A percentile compares a stretch with the other conserved stretches of the same genome.
These are phyloP conservation scores for Salvelinus namaycush DNA, from an alignment of 2,113 vertebrate species.

Conservation along the genomic window DNA sequence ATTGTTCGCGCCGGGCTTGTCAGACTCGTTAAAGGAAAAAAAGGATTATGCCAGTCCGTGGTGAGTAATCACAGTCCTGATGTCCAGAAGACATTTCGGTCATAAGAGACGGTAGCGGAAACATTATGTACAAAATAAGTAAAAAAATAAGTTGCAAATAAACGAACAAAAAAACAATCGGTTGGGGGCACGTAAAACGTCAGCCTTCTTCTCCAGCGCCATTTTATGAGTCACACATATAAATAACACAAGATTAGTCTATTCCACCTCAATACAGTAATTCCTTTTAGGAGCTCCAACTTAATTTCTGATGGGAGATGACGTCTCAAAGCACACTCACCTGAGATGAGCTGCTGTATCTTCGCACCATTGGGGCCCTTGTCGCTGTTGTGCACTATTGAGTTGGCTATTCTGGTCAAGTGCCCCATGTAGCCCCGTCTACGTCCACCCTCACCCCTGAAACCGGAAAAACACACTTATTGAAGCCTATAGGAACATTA, in stretches of 20 bases:
- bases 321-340: constrained; percentile 58
- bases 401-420: constrained; percentile 96
- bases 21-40: too few species aligned
- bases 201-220: too few species aligned
- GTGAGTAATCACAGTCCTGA: too few species aligned
- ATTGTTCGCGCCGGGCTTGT: too few species aligned
- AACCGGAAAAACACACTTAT: constrained; percentile 17
- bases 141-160: too few species aligned
- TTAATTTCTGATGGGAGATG: background rate
- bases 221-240: background rate
- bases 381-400: constrained; percentile 91
- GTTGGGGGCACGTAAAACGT: too few species aligned
- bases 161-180: too few species aligned
- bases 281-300: background rate
- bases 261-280: background rate
- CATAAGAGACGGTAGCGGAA: too few species aligned
- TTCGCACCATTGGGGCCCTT: constrained; percentile 88
- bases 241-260: background rate
- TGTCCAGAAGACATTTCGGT: too few species aligned
- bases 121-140: too few species aligned
- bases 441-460: constrained; percentile 89
- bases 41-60: too few species aligned
- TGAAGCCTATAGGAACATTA: background rate
- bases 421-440: constrained; percentile 97
- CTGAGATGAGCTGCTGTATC: constrained; percentile 89